A percentile compares a stretch with the other conserved stretches of the same genome.
phyloP scores from a whole-genome alignment of 2,113 vertebrate species.

The Odocoileus virginianus region DNA sequence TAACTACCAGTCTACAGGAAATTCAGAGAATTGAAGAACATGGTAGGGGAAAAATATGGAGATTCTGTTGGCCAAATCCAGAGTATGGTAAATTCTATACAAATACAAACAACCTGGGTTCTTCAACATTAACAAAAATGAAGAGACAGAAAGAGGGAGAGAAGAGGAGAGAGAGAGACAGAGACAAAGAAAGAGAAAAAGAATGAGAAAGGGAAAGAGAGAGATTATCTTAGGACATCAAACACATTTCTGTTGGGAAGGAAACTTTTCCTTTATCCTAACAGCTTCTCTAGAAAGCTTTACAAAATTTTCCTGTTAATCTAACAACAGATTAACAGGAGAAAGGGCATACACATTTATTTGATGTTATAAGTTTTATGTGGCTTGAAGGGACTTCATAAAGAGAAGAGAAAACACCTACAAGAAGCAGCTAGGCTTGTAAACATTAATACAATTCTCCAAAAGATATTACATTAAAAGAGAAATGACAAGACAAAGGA shows the following conservation, averaged over 20 bases:
- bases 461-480: neutral
- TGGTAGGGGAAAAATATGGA: neutral
- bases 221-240: neutral
- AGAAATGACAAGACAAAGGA: neutral
- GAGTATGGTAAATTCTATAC: neutral
- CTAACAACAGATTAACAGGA: neutral
- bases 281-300: neutral
- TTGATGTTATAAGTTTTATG: neutral
- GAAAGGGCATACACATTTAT: neutral
- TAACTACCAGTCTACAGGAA: neutral
- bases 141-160: neutral
- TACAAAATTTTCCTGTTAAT: neutral
- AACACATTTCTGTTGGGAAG: neutral
- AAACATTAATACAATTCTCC: neutral
- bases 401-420: neutral
- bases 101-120: neutral
- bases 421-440: neutral
- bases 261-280: neutral
- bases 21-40: neutral
- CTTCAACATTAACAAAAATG: neutral
- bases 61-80: neutral
- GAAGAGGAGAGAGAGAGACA: neutral
- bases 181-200: neutral
- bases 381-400: neutral
- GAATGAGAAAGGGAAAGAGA: too few relatives aligned